These are phyloP conservation scores for Nasua narica DNA, from an alignment of 2,797 vertebrate species.

Conservation along the genomic window DNA sequence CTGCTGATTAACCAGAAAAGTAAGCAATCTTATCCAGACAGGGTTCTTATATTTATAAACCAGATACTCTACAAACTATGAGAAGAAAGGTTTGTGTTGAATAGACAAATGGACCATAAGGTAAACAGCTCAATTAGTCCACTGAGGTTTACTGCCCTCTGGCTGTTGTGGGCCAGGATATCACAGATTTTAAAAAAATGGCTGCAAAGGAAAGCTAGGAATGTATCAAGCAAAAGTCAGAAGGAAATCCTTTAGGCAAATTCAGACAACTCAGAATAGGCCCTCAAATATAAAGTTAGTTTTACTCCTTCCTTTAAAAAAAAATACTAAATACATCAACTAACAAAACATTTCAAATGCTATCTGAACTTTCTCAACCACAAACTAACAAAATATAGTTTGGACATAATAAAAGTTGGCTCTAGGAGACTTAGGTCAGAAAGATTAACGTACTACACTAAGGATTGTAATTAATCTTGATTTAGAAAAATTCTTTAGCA, in stretches of 20 bases:
- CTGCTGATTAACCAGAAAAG: constrained; percentile 54
- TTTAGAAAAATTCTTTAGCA: constrained; percentile 4
- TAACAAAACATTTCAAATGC: constrained; percentile 39
- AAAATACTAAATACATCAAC: not conserved
- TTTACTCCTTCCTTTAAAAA: not conserved
- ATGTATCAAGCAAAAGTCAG: not conserved
- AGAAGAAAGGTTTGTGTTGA: not conserved
- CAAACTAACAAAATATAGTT: constrained; percentile 26
- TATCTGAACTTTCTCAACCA: constrained; percentile 14
- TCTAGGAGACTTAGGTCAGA: not conserved
- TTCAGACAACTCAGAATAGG: constrained; percentile 5
- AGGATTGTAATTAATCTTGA: not conserved
- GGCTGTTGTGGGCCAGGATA: constrained; percentile 55
- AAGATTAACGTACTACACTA: not conserved
- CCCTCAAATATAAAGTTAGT: not conserved
- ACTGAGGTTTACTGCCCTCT: constrained; percentile 50
- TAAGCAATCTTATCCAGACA: constrained; percentile 44
- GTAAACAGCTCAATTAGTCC: not conserved
- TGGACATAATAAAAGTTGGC: not conserved
- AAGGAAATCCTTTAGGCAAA: constrained; percentile 31
- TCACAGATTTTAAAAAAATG: not conserved
- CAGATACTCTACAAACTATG: not conserved
- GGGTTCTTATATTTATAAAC: not conserved
- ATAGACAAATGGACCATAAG: not conserved
- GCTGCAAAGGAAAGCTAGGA: not conserved